phyloP scores from a whole-genome alignment of 2,797 vertebrate species.

The Fundulus diaphanus region DNA sequence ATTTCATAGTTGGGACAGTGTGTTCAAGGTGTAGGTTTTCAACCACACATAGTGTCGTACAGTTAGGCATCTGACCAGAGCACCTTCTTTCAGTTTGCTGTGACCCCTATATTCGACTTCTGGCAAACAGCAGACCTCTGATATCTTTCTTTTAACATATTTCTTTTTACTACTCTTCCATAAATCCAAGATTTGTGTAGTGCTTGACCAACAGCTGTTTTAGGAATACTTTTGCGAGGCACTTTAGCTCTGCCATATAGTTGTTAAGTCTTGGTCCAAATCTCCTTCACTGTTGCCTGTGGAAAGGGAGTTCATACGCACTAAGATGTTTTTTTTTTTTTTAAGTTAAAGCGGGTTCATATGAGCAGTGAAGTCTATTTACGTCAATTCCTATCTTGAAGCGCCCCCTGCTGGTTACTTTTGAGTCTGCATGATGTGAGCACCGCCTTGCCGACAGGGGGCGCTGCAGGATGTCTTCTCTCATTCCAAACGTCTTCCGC shows the following conservation, averaged over 20 bases:
- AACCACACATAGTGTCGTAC: too few relatives aligned
- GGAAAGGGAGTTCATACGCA: too few relatives aligned
- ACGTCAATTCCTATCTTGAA: constrained; percentile 5
- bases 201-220: neutral
- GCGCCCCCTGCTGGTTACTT: constrained; percentile 47
- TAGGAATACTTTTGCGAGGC: neutral
- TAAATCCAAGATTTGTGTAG: neutral
- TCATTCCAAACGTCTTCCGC: constrained; percentile 34
- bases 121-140: too few relatives aligned
- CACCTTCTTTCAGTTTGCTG: too few relatives aligned
- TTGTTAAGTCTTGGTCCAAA: neutral
- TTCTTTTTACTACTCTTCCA: neutral
- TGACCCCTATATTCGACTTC: too few relatives aligned
- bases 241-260: neutral
- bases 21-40: too few relatives aligned
- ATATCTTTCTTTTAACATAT: too few relatives aligned
- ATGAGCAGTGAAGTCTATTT: neutral
- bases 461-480: constrained; percentile 21
- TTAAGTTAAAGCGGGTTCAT: neutral
- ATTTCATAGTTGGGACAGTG: too few relatives aligned
- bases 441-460: constrained; percentile 63
- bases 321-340: too few relatives aligned
- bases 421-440: accelerated
- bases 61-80: too few relatives aligned
- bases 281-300: too few relatives aligned